Percentiles rank a stretch among this genome's conserved stretches.
phyloP scores from a whole-genome alignment of 2,888 invertebrate genomes.

The Beris morrisii region DNA sequence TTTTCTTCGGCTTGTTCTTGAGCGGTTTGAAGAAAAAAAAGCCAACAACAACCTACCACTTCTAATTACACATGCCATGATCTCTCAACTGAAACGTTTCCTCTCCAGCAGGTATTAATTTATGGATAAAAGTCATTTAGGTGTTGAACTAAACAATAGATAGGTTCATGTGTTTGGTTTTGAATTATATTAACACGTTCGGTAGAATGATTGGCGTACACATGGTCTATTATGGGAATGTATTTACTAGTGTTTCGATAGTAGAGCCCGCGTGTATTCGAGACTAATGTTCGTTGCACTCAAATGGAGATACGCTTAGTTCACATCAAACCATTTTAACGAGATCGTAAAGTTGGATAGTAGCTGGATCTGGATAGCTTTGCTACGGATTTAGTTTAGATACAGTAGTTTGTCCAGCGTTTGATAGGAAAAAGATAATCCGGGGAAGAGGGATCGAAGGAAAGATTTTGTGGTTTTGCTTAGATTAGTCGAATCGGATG shows the following conservation, averaged over 20 bases:
- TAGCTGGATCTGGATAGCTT: too few species aligned
- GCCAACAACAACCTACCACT: neutral
- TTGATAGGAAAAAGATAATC: too few species aligned
- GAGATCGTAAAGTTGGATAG: slow-evolving; percentile 3
- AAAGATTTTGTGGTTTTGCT: too few species aligned
- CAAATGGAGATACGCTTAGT: slow-evolving; percentile 36
- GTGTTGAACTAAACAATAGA: slow-evolving; percentile 40
- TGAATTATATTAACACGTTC: slow-evolving; percentile 38
- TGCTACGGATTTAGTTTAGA: too few species aligned
- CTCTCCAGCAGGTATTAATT: slow-evolving; percentile 40
- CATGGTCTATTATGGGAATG: slow-evolving; percentile 2
- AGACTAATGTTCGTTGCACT: slow-evolving; percentile 32
- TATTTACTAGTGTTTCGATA: neutral
- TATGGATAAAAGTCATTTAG: slow-evolving; percentile 40
- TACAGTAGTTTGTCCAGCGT: too few species aligned
- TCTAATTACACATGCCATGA: slow-evolving; percentile 39
- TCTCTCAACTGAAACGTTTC: slow-evolving; percentile 39
- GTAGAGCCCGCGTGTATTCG: slow-evolving; percentile 10
- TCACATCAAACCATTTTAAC: slow-evolving; percentile 31
- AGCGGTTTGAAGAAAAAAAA: neutral
- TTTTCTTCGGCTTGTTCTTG: slow-evolving; percentile 12
- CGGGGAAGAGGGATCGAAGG: too few species aligned
- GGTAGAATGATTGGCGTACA: slow-evolving; percentile 9
- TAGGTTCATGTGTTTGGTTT: slow-evolving; percentile 37
- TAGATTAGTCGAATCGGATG: too few species aligned